Conservation (phyloP, 2,888 invertebrate species). For the Allygus modestus region DNA sequence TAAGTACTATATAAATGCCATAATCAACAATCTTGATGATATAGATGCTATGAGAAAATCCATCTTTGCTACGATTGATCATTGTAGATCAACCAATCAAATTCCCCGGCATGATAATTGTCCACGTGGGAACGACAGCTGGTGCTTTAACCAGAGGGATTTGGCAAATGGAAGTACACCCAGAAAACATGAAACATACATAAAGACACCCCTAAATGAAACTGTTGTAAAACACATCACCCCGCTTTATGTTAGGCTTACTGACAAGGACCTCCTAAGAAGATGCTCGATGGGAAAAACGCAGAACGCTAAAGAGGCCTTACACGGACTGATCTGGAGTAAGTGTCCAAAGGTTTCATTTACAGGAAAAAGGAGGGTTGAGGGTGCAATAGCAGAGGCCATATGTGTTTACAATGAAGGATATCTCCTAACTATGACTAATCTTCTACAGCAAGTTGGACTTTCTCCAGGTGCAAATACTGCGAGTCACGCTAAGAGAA, state of each 20-base stretch:
- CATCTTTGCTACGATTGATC: conserved; percentile 24
- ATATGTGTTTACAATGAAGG: conserved; percentile 36
- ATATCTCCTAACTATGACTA: neutral
- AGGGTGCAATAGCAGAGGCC: neutral
- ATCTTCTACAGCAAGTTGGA: no score
- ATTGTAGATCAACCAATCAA: conserved; percentile 22
- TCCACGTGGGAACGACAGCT: no score
- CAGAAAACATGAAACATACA: no score
- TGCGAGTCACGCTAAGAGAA: neutral
- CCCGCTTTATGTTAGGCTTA: conserved; percentile 7
- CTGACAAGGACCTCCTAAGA: neutral
- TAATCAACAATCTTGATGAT: conserved; percentile 13
- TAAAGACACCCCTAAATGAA: conserved; percentile 8
- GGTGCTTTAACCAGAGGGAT: conserved; percentile 1
- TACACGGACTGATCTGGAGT: conserved; percentile 22
- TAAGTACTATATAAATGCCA: conserved; percentile 32
- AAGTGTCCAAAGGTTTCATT: conserved; percentile 25
- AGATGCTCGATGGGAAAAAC: conserved; percentile 26
- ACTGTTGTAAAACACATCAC: neutral
- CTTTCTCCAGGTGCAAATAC: neutral
- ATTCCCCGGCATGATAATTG: conserved; percentile 12
- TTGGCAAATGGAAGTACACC: no score
- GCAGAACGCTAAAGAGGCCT: conserved; percentile 13
- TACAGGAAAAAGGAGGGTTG: neutral
- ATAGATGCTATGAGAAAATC: neutral